Evolutionary conservation across 1,140 invertebrate genomes (phyloP).

Genomic region (Andrena cerasifolii): DNA sequence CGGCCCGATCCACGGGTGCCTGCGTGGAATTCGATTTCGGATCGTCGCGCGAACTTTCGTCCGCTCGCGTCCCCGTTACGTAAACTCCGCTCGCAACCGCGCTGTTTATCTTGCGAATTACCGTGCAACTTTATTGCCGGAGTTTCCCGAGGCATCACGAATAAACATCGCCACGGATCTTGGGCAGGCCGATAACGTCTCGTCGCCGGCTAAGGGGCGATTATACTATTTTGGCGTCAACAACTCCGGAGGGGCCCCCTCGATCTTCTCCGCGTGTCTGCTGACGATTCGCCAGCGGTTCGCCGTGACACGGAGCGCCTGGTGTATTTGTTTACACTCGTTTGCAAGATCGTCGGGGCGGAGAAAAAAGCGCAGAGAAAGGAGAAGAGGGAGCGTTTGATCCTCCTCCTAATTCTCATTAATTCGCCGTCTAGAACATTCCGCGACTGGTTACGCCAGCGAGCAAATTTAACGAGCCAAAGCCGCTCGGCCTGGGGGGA

Average conservation of each 20-base stretch:
- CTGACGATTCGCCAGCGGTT: too few species aligned
- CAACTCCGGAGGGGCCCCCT: not conserved
- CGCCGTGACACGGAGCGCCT: too few species aligned
- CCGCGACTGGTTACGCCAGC: constrained; percentile 45
- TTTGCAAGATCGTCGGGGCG: too few species aligned
- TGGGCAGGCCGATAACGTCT: not conserved
- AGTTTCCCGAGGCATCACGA: constrained; percentile 4
- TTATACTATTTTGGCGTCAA: not conserved
- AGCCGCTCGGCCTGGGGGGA: not conserved
- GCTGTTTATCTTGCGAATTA: constrained; percentile 41
- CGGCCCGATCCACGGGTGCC: too few species aligned
- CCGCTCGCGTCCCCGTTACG: not conserved
- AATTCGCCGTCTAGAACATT: constrained; percentile 34
- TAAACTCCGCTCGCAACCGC: not conserved
- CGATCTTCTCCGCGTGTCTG: too few species aligned
- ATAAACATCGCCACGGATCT: constrained; percentile 19
- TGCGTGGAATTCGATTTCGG: not conserved
- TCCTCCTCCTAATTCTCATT: not conserved
- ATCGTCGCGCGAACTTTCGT: not conserved
- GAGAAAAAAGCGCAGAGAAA: too few species aligned
- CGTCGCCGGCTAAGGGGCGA: not conserved
- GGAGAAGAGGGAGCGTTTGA: not conserved
- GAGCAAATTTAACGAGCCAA: constrained; percentile 41
- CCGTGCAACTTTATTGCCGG: constrained; percentile 8
- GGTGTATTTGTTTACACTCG: too few species aligned